Percentiles rank a stretch among this genome's conserved stretches.
These are phyloP conservation scores for Heliconius hewitsoni DNA, from an alignment of 1,140 invertebrate species.

Conservation along the genomic window DNA sequence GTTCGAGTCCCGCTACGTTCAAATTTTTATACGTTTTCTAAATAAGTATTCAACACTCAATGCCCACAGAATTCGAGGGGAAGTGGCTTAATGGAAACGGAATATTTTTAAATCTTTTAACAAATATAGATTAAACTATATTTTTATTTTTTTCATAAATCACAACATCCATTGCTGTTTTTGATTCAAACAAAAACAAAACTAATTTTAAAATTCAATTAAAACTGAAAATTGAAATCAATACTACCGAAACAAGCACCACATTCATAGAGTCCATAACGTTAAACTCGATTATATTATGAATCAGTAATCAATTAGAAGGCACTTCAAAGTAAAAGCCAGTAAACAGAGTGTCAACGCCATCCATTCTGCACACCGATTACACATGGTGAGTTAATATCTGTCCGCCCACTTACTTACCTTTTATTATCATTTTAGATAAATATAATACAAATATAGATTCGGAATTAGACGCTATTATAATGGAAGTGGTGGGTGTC, in stretches of 20 bases:
- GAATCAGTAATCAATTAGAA: constrained; percentile 33
- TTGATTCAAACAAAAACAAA: too few relatives aligned
- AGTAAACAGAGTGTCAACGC: constrained; percentile 33
- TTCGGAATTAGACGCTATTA: background rate
- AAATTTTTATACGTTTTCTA: too few relatives aligned
- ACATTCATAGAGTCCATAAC: background rate
- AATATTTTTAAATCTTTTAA: too few relatives aligned
- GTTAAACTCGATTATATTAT: constrained; percentile 21
- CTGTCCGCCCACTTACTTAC: constrained; percentile 23
- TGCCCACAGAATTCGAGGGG: too few relatives aligned
- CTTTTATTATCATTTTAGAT: constrained; percentile 3
- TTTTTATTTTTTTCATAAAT: too few relatives aligned
- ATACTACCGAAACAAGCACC: background rate
- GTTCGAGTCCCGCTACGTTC: too few relatives aligned
- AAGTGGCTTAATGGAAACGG: too few relatives aligned
- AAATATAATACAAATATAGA: background rate
- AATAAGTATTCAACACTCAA: too few relatives aligned
- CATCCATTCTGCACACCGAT: constrained; percentile 23
- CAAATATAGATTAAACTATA: too few relatives aligned
- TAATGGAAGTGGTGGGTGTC: background rate
- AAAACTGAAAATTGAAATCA: background rate
- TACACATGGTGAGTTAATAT: constrained; percentile 21
- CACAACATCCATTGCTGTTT: too few relatives aligned
- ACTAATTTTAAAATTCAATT: background rate
- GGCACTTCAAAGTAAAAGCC: constrained; percentile 37